Evolutionary conservation across 2,888 invertebrate species (phyloP).

Genomic region (Plusia festucae): DNA sequence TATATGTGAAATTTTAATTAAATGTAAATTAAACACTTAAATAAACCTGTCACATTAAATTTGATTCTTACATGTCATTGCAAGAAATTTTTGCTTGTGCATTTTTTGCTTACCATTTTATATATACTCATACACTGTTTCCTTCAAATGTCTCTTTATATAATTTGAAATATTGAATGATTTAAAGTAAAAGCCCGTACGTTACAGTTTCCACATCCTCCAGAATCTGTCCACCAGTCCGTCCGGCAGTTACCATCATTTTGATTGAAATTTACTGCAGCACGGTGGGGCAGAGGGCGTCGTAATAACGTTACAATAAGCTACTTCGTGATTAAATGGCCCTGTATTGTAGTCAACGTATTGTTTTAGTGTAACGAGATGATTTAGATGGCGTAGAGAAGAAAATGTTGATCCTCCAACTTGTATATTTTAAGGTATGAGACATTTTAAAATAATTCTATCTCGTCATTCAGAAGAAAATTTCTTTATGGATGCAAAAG

Average conservation of each 20-base stretch:
- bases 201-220: constrained; percentile 36
- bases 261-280: constrained; percentile 87
- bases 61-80: too few relatives aligned
- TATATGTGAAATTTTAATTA: too few relatives aligned
- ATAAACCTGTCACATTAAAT: too few relatives aligned
- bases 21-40: too few relatives aligned
- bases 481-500: neutral
- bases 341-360: constrained; percentile 56
- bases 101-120: too few relatives aligned
- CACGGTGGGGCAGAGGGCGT: constrained; percentile 75
- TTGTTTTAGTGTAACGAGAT: constrained; percentile 47
- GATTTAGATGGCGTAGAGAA: constrained; percentile 37
- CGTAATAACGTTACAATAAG: constrained; percentile 81
- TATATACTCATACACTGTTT: too few relatives aligned
- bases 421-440: neutral
- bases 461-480: neutral
- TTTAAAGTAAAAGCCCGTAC: neutral
- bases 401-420: too few relatives aligned
- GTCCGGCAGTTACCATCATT: constrained; percentile 84
- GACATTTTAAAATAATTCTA: neutral
- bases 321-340: constrained; percentile 86
- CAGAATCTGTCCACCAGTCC: constrained; percentile 69
- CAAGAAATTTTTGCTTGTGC: too few relatives aligned
- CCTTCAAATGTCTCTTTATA: too few relatives aligned
- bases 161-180: too few relatives aligned